Conservation (phyloP, 2,797 vertebrate genomes). For the Ctenosaura bakeri region DNA sequence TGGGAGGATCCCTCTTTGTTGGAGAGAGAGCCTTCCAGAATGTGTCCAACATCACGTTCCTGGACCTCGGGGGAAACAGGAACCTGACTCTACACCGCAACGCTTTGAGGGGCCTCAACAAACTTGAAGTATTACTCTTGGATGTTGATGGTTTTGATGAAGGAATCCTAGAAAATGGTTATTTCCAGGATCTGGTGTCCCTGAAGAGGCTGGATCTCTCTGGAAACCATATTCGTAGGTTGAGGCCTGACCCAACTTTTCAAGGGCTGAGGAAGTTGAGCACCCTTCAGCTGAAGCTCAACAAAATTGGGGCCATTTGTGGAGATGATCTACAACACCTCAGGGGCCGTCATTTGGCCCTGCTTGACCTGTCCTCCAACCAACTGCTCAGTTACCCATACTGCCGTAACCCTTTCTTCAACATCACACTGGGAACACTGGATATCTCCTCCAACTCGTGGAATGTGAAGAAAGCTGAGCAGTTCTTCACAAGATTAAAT, state of each 20-base stretch:
- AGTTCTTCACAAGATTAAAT: slow-evolving; percentile 37
- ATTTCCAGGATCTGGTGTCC: slow-evolving; percentile 51
- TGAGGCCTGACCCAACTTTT: slow-evolving; percentile 57
- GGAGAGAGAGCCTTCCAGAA: slow-evolving; percentile 55
- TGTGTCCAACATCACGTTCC: slow-evolving; percentile 39
- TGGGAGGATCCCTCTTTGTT: slow-evolving; percentile 21
- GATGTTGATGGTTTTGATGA: slow-evolving; percentile 53
- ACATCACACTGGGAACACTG: slow-evolving; percentile 49
- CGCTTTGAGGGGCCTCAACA: slow-evolving; percentile 51
- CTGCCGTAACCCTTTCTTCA: slow-evolving; percentile 54
- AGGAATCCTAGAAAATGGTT: slow-evolving; percentile 42
- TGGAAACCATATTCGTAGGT: slow-evolving; percentile 45
- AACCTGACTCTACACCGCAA: slow-evolving; percentile 39
- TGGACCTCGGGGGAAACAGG: slow-evolving; percentile 63
- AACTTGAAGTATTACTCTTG: slow-evolving; percentile 51
- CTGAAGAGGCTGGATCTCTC: slow-evolving; percentile 57
- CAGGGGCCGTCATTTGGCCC: slow-evolving; percentile 22
- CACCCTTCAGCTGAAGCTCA: slow-evolving; percentile 51
- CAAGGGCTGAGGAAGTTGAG: slow-evolving; percentile 31
- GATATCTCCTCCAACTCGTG: slow-evolving; percentile 60
- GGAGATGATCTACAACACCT: slow-evolving; percentile 45
- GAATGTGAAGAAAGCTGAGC: not conserved
- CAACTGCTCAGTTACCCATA: not conserved
- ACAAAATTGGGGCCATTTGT: slow-evolving; percentile 49
- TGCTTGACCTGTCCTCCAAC: slow-evolving; percentile 64